Percentiles rank a stretch among this genome's conserved stretches.
Evolutionary conservation across 2,888 invertebrate species (phyloP).

Genomic region (Drosophila colorata): DNA sequence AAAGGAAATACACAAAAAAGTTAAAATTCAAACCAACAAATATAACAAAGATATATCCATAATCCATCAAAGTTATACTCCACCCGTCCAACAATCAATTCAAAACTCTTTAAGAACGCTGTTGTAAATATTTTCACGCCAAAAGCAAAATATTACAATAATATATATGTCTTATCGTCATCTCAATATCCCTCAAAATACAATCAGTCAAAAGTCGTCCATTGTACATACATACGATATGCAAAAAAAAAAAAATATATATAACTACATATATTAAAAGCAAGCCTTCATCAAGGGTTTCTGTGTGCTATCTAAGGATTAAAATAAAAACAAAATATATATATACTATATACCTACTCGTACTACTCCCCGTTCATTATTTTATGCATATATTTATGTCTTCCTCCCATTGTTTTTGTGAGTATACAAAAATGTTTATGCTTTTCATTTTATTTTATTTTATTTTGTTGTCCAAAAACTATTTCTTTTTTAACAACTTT

Average conservation of each 20-base stretch:
- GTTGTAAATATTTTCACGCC: conserved; percentile 81
- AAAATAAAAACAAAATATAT: conserved; percentile 25
- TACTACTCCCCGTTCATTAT: conserved; percentile 74
- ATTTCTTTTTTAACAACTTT: background rate
- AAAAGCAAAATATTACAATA: conserved; percentile 39
- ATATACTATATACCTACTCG: conserved; percentile 56
- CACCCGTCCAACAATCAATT: conserved; percentile 17
- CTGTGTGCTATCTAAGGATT: conserved; percentile 50
- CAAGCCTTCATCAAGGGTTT: conserved; percentile 35
- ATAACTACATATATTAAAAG: conserved; percentile 20
- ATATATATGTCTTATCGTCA: conserved; percentile 26
- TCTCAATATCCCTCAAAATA: conserved; percentile 28
- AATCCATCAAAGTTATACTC: conserved; percentile 25
- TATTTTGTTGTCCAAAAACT: conserved; percentile 16
- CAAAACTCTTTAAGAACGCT: conserved; percentile 63
- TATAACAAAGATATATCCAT: conserved; percentile 40
- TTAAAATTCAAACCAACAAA: conserved; percentile 66
- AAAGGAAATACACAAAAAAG: conserved; percentile 74
- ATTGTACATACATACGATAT: conserved; percentile 67
- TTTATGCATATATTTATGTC: conserved; percentile 77
- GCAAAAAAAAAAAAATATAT: conserved; percentile 22
- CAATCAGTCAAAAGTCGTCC: conserved; percentile 43
- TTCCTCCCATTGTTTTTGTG: conserved; percentile 77
- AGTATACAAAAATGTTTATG: conserved; percentile 77
- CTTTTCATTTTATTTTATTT: conserved; percentile 53